Percentiles rank a stretch among this genome's conserved stretches.
Conservation (phyloP, 2,888 invertebrate species). For the Trichacis sp. region DNA sequence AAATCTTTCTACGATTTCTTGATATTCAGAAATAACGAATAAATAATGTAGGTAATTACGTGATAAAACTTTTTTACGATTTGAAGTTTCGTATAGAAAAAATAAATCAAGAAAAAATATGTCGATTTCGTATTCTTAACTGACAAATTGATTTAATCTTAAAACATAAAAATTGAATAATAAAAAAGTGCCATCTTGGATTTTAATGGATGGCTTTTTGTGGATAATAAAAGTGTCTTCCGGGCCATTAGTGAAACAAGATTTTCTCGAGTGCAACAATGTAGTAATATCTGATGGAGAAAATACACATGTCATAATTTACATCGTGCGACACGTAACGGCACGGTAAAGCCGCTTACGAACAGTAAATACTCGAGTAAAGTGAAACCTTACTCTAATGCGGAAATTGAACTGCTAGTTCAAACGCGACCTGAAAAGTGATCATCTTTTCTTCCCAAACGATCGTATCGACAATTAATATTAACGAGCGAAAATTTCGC, state of each 20-base stretch:
- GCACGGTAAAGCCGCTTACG: slow-evolving; percentile 19
- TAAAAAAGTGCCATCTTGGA: not conserved
- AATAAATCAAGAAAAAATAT: too few species aligned
- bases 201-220: not conserved
- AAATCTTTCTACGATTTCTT: too few species aligned
- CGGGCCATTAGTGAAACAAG: not conserved
- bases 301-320: slow-evolving; percentile 16
- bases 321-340: slow-evolving; percentile 24
- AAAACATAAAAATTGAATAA: too few species aligned
- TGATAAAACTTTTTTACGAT: too few species aligned
- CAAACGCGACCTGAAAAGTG: slow-evolving; percentile 24
- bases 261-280: not conserved
- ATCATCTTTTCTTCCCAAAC: not conserved
- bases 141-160: too few species aligned
- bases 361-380: slow-evolving; percentile 21
- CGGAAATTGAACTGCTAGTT: slow-evolving; percentile 23
- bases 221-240: not conserved
- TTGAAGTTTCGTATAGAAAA: too few species aligned
- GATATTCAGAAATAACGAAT: too few species aligned
- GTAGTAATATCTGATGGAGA: slow-evolving; percentile 12
- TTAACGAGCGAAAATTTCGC: too few species aligned
- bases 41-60: too few species aligned
- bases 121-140: too few species aligned
- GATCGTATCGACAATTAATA: too few species aligned
- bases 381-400: slow-evolving; percentile 23